Conservation (phyloP, 2,113 vertebrate species). For the Lophura nycthemera region DNA sequence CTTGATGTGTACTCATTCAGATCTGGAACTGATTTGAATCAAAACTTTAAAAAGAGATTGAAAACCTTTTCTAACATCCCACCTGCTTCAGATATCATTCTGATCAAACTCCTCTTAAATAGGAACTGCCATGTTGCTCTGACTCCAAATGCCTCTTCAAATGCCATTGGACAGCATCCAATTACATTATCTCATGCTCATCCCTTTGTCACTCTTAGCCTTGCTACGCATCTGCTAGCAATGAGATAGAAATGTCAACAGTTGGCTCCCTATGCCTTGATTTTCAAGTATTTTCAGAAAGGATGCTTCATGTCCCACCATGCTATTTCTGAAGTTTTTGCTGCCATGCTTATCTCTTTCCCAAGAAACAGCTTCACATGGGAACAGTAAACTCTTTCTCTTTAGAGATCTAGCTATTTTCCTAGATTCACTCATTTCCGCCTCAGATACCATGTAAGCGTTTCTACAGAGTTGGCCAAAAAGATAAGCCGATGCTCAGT, state of each 20-base stretch:
- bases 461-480: neutral
- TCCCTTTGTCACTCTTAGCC: neutral
- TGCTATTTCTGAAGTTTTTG: neutral
- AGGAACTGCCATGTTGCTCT: neutral
- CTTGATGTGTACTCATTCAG: neutral
- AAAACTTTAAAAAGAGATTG: neutral
- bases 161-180: neutral
- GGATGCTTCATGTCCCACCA: neutral
- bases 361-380: neutral
- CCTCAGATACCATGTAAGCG: neutral
- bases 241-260: neutral
- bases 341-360: neutral
- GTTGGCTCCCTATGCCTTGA: neutral
- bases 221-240: neutral
- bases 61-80: neutral
- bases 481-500: constrained; percentile 14
- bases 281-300: neutral
- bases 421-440: neutral
- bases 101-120: neutral
- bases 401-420: neutral
- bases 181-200: neutral
- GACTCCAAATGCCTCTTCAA: neutral
- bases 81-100: neutral
- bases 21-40: neutral
- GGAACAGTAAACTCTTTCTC: neutral